phyloP scores from a whole-genome alignment of 2,113 vertebrate species.

The Artemisiospiza belli region DNA sequence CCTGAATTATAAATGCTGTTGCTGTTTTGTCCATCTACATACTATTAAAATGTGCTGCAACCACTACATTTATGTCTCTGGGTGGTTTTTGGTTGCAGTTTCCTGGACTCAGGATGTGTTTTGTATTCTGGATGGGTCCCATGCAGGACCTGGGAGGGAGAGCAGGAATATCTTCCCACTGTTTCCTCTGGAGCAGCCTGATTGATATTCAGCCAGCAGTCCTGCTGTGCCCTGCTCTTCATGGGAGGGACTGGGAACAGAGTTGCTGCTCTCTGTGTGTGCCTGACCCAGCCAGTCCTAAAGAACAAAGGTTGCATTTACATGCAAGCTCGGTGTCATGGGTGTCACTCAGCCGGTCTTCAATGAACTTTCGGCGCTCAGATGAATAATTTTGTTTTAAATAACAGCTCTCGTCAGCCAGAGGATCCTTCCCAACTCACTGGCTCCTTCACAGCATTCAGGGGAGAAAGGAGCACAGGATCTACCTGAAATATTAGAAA shows the following conservation, averaged over 20 bases:
- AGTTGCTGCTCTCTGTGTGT: not conserved
- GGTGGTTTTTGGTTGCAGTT: slow-evolving; percentile 2
- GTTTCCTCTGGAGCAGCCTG: not conserved
- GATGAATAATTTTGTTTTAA: not conserved
- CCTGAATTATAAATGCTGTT: slow-evolving; percentile 10
- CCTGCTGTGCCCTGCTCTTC: not conserved
- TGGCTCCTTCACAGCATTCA: not conserved
- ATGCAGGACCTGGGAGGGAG: not conserved
- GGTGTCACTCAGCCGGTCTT: not conserved
- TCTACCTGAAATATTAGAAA: not conserved
- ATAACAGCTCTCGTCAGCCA: not conserved
- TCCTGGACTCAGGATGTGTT: not conserved
- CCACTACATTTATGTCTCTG: not conserved
- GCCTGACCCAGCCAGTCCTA: not conserved
- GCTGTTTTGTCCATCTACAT: slow-evolving; percentile 47
- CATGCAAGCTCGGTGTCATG: not conserved
- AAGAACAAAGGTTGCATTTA: not conserved
- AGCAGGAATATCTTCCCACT: not conserved
- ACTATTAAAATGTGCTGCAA: not conserved
- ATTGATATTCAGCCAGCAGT: not conserved
- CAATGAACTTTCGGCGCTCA: not conserved
- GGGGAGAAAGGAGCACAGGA: not conserved
- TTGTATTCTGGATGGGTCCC: not conserved
- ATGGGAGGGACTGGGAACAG: not conserved
- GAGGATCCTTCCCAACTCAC: too few relatives aligned